phyloP scores from a whole-genome alignment of 2,113 vertebrate species.

The Chlamydotis undulata region DNA sequence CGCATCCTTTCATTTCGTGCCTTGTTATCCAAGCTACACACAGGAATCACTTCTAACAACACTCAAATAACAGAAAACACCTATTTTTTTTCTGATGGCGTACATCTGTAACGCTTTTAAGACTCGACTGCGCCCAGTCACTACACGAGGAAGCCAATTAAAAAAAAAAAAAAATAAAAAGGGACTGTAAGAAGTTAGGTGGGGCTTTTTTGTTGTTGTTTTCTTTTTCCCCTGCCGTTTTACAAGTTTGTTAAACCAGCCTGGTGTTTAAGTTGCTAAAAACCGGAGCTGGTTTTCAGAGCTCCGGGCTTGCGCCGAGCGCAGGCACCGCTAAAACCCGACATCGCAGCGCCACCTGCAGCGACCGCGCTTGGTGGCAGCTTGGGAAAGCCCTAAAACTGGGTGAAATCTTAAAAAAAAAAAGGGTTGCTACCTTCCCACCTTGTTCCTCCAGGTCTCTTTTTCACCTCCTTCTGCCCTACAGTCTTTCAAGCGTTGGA shows the following conservation, averaged over 20 bases:
- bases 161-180: no score
- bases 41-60: neutral
- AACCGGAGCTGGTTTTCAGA: constrained; percentile 32
- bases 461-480: neutral
- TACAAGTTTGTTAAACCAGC: constrained; percentile 63
- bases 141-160: neutral
- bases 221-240: constrained; percentile 22
- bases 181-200: neutral
- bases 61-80: neutral
- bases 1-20: neutral
- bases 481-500: neutral
- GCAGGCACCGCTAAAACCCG: constrained; percentile 70
- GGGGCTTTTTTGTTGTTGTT: no score
- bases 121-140: neutral
- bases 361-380: constrained; percentile 60
- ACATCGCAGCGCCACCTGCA: constrained; percentile 82
- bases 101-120: neutral
- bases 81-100: neutral
- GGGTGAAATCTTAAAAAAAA: rapidly evolving
- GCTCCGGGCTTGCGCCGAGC: neutral
- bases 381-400: neutral
- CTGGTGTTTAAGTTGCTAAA: constrained; percentile 48
- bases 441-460: neutral
- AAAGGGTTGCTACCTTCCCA: neutral
- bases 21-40: neutral